These are phyloP conservation scores for Aepyceros melampus DNA, from an alignment of 2,113 vertebrate species.

Conservation along the genomic window DNA sequence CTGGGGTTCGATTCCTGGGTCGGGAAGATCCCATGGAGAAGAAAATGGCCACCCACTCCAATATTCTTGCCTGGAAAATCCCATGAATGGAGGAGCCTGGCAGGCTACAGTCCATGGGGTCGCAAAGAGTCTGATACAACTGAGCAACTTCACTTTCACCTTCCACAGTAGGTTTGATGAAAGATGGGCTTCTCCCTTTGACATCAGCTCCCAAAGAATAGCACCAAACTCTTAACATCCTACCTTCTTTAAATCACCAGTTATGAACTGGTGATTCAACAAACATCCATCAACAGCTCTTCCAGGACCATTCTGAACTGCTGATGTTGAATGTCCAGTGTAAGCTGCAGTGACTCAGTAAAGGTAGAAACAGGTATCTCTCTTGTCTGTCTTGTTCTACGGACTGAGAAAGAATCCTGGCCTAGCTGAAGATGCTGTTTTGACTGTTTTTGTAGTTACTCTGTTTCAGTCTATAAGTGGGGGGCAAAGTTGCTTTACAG, in stretches of 20 bases:
- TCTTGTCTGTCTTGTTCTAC: neutral
- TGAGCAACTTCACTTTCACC: neutral
- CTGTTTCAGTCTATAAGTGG: neutral
- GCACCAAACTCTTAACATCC: neutral
- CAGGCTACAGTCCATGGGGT: neutral
- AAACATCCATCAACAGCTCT: neutral
- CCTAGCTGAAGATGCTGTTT: neutral
- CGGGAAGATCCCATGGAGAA: neutral
- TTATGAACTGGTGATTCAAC: neutral
- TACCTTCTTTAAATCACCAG: neutral
- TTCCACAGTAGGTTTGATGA: neutral
- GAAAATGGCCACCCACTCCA: neutral
- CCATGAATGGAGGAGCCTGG: neutral
- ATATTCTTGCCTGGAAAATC: neutral
- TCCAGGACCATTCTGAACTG: neutral
- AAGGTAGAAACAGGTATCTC: neutral
- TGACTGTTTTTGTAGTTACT: neutral
- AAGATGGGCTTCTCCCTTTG: neutral
- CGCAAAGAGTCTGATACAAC: neutral
- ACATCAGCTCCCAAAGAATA: neutral
- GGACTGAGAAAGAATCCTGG: neutral
- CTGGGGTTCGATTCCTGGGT: neutral
- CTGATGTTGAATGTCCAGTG: neutral
- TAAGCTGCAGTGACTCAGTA: neutral
- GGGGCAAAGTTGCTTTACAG: neutral